phyloP scores from a whole-genome alignment of 2,797 vertebrate species.

The Clarias platycephalus region DNA sequence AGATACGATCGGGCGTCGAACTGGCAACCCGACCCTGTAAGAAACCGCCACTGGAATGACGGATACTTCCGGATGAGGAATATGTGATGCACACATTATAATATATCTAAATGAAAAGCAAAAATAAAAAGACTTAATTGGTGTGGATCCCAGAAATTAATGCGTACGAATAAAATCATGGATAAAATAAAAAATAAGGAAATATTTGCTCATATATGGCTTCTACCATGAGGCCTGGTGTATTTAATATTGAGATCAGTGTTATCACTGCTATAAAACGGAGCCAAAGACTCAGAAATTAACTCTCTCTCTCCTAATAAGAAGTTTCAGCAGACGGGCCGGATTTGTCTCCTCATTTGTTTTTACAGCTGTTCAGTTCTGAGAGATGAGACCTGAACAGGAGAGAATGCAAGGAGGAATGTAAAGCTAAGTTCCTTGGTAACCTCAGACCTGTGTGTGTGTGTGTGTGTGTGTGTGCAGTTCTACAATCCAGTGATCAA shows the following conservation, averaged over 20 bases:
- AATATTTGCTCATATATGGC: too few species aligned
- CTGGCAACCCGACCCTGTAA: too few species aligned
- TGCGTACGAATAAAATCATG: too few species aligned
- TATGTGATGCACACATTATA: too few species aligned
- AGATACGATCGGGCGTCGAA: too few species aligned
- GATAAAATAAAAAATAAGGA: too few species aligned
- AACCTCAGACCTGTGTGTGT: conserved; percentile 62
- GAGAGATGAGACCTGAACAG: conserved; percentile 58
- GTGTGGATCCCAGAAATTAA: too few species aligned
- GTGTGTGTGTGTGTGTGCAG: conserved; percentile 28
- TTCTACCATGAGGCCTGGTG: too few species aligned
- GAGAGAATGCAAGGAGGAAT: conserved; percentile 62
- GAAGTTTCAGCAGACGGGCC: conserved; percentile 50
- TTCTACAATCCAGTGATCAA: conserved; percentile 72
- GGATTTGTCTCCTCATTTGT: conserved; percentile 61
- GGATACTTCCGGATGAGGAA: too few species aligned
- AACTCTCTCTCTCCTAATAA: neutral
- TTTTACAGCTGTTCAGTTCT: conserved; percentile 68
- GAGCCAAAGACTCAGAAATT: conserved; percentile 36
- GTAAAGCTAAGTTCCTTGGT: conserved; percentile 65
- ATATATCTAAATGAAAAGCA: too few species aligned
- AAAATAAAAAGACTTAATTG: too few species aligned
- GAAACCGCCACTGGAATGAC: too few species aligned
- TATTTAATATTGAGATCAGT: neutral
- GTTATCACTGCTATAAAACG: neutral